Evolutionary conservation across 2,113 vertebrate genomes (phyloP).

Genomic region (Gasterosteus aculeatus): DNA sequence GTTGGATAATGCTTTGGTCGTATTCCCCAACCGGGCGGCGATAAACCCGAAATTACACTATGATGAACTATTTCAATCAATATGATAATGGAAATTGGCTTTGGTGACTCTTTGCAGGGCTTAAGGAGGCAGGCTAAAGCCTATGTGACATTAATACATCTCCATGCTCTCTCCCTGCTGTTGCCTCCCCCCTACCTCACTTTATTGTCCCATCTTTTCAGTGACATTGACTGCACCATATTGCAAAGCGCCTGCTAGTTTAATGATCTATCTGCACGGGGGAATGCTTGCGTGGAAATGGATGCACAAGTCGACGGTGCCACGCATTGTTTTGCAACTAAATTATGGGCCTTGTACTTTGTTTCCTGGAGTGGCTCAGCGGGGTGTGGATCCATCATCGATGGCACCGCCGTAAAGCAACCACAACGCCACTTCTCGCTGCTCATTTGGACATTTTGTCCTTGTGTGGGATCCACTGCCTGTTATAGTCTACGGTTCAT

Average conservation of each 20-base stretch:
- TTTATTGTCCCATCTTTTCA: conserved; percentile 80
- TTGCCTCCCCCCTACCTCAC: conserved; percentile 59
- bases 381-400: conserved; percentile 93
- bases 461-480: conserved; percentile 84
- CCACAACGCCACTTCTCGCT: conserved; percentile 77
- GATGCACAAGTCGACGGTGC: conserved; percentile 83
- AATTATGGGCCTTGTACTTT: conserved; percentile 89
- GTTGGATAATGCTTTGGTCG: conserved; percentile 95
- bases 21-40: conserved; percentile 86
- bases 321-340: conserved; percentile 82
- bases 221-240: conserved; percentile 85
- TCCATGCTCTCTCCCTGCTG: conserved; percentile 63
- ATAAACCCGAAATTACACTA: conserved; percentile 94
- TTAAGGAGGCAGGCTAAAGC: conserved; percentile 82
- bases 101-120: conserved; percentile 83
- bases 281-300: conserved; percentile 86
- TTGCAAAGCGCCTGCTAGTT: conserved; percentile 83
- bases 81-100: conserved; percentile 98
- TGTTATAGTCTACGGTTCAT: conserved; percentile 88
- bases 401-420: conserved; percentile 82
- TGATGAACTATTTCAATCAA: conserved; percentile 99
- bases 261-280: conserved; percentile 88
- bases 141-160: conserved; percentile 80
- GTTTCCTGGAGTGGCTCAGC: conserved; percentile 87
- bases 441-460: conserved; percentile 91